phyloP scores from a whole-genome alignment of 2,888 invertebrate genomes.

The Hipparchia semele region DNA sequence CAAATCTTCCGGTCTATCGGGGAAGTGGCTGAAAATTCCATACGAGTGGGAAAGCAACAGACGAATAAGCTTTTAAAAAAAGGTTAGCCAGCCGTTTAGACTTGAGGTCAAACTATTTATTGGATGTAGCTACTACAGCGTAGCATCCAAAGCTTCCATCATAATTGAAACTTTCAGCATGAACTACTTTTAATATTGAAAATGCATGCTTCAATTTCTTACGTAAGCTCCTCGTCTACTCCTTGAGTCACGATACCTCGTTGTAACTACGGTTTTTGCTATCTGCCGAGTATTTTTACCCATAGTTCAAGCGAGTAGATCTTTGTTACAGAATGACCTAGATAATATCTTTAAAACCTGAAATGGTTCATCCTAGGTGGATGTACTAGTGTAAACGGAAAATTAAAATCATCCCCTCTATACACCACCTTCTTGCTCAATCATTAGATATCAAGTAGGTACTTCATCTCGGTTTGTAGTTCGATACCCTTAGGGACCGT shows the following conservation, averaged over 20 bases:
- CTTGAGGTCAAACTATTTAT: neutral
- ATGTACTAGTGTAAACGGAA: too few relatives aligned
- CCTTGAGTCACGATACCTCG: slow-evolving; percentile 10
- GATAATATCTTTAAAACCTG: neutral
- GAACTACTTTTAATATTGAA: slow-evolving; percentile 16
- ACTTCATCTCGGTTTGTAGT: too few relatives aligned
- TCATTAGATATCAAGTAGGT: too few relatives aligned
- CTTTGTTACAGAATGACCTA: neutral
- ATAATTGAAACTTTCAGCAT: slow-evolving; percentile 17
- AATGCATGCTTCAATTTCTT: slow-evolving; percentile 12
- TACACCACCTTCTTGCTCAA: too few relatives aligned
- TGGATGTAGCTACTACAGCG: neutral
- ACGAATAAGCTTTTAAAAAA: too few relatives aligned
- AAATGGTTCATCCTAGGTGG: too few relatives aligned
- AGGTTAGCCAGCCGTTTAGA: neutral
- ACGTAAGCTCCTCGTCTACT: slow-evolving; percentile 11
- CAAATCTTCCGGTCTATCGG: too few relatives aligned
- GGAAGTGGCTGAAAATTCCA: too few relatives aligned
- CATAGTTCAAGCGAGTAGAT: neutral
- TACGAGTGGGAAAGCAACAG: too few relatives aligned
- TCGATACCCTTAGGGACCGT: too few relatives aligned
- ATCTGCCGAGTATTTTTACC: slow-evolving; percentile 12
- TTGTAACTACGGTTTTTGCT: slow-evolving; percentile 9
- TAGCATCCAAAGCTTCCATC: slow-evolving; percentile 1
- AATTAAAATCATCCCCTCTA: too few relatives aligned